Percentiles rank a stretch among this genome's conserved stretches.
Evolutionary conservation across 2,888 invertebrate genomes (phyloP).

Genomic region (Aricia artaxerxes): DNA sequence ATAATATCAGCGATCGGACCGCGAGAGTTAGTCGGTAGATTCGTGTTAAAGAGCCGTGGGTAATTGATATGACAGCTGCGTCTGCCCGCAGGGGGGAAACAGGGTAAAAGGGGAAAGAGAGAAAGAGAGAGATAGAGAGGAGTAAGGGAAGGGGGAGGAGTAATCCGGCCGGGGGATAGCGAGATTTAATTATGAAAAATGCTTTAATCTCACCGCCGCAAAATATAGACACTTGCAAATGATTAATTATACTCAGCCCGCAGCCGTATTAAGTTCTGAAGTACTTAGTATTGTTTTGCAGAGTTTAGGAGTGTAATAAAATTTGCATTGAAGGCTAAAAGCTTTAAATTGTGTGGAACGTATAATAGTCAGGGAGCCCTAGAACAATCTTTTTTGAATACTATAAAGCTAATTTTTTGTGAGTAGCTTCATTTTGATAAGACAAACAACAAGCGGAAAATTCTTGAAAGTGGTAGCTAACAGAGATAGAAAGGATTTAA

Average conservation of each 20-base stretch:
- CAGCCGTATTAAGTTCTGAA: neutral
- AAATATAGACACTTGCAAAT: neutral
- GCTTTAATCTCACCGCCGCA: neutral
- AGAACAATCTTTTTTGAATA: too few species aligned
- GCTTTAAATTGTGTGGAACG: neutral
- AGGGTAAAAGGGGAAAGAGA: neutral
- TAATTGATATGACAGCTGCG: conserved; percentile 4
- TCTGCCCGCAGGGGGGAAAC: neutral
- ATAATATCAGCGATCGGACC: too few species aligned
- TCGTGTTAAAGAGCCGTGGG: neutral
- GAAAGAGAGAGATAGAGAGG: neutral
- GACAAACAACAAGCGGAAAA: too few species aligned
- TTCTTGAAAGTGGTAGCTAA: too few species aligned
- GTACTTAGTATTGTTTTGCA: neutral
- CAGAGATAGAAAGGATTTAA: too few species aligned
- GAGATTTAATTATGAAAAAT: neutral
- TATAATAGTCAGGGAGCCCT: too few species aligned
- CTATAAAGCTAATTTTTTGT: too few species aligned
- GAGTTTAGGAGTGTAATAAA: neutral
- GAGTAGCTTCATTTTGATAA: too few species aligned
- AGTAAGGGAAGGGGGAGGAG: neutral
- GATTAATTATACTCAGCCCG: neutral
- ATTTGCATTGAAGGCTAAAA: neutral
- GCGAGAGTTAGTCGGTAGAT: too few species aligned
- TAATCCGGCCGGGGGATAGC: neutral